phyloP scores from a whole-genome alignment of 2,888 invertebrate species.

The Creontiades dilutus region DNA sequence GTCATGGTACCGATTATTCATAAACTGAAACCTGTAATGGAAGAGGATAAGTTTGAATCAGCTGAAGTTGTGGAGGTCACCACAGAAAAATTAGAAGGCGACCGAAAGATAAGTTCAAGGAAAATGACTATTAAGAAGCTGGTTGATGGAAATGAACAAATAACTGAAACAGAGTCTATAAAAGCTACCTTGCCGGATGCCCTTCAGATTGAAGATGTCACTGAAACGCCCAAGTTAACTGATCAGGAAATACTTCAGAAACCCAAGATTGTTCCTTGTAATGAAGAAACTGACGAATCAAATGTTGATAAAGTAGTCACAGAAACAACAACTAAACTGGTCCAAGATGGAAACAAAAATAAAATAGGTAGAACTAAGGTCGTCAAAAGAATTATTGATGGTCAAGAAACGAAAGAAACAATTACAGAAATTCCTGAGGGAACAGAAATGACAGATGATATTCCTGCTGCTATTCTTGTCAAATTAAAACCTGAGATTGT shows the following conservation, averaged over 20 bases:
- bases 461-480: constrained; percentile 77
- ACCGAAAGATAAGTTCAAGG: constrained; percentile 37
- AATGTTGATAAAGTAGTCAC: constrained; percentile 74
- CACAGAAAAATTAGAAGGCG: constrained; percentile 49
- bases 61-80: constrained; percentile 61
- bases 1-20: constrained; percentile 56
- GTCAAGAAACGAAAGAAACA: constrained; percentile 72
- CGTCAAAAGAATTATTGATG: constrained; percentile 76
- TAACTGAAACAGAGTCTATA: constrained; percentile 57
- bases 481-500: constrained; percentile 64
- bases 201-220: constrained; percentile 32
- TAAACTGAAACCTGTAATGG: constrained; percentile 40
- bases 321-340: constrained; percentile 75
- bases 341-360: constrained; percentile 78
- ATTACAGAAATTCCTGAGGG: constrained; percentile 76
- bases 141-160: constrained; percentile 70
- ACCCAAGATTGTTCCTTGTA: not conserved
- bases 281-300: constrained; percentile 79
- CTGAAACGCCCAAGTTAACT: not conserved
- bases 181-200: not conserved
- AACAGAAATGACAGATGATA: constrained; percentile 43
- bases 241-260: not conserved
- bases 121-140: constrained; percentile 67
- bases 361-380: constrained; percentile 79
- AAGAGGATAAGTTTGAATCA: constrained; percentile 67